These are phyloP conservation scores for Catharus bicknelli DNA, from an alignment of 2,113 vertebrate species.

Conservation along the genomic window DNA sequence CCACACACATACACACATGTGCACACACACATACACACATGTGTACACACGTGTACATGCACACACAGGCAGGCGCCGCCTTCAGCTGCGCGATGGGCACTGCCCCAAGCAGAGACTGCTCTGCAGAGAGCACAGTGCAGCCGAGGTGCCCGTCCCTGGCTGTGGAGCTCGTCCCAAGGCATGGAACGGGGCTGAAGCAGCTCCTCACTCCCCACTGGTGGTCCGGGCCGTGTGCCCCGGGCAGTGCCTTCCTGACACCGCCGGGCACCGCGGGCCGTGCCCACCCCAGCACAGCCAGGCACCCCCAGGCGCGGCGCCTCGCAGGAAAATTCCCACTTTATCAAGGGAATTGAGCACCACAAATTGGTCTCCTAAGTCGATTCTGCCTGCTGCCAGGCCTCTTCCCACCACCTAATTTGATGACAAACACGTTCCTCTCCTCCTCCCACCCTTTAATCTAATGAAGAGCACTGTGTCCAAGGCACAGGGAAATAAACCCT, in stretches of 20 bases:
- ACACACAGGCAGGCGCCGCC: accelerated
- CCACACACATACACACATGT: no score
- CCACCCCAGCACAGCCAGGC: neutral
- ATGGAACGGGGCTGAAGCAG: accelerated
- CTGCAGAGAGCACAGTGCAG: no score
- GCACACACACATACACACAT: no score
- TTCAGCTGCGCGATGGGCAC: accelerated
- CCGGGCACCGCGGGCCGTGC: neutral
- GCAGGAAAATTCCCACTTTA: neutral
- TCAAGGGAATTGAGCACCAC: slow-evolving; percentile 13
- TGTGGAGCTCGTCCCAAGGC: accelerated
- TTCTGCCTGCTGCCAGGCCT: slow-evolving; percentile 15
- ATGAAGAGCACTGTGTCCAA: slow-evolving; percentile 26
- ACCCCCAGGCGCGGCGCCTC: neutral
- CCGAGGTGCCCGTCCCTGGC: accelerated
- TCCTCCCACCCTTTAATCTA: slow-evolving; percentile 55
- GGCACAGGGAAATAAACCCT: slow-evolving; percentile 31
- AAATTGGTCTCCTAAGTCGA: slow-evolving; percentile 54
- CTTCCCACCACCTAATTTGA: slow-evolving; percentile 46
- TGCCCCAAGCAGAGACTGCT: neutral
- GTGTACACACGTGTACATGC: neutral
- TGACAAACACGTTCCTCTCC: slow-evolving; percentile 56
- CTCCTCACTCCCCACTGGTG: neutral
- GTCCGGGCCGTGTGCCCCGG: neutral
- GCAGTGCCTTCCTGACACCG: neutral